Evolutionary conservation across 2,888 invertebrate genomes (phyloP), one percentile per base, ranked within the genome.

Genomic region (Andrena dorsata): DNA sequence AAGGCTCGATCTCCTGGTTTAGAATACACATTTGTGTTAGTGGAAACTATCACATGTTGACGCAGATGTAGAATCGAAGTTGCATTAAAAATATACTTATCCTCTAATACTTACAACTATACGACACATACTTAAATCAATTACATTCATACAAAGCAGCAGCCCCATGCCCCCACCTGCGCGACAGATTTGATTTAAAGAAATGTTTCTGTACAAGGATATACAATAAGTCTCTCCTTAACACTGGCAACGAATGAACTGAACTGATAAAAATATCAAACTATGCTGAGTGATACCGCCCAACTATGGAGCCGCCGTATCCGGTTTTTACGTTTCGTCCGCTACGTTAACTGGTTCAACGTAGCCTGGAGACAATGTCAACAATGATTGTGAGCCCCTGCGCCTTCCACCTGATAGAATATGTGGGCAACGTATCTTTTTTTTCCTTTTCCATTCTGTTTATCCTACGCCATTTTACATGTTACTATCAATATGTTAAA

Each of bases 401-500:
- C 91, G 89, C 90, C 84, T 89, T 84, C 83, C 85, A 85, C 86
- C 76, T 78, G 74, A 76, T 79, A 83, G 77, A 85, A 87, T 87
- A 75, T 84, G 41, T 41, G 85, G 88, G 83, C 88, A 84, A 76
- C 86, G 76, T 89, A 78, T 87, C 83, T 83, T 82, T 82, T 30
- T 68, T 68, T 68, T 49, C 56, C 23, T 56, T 78, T 78, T 83
- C 76, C 86, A 82, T 85, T 87, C 79, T 82, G 85, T 83, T 56
- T 93, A 93, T 91, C 92, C 92, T 93, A 93, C 90, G 92, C 93
- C 93, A 93, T 93, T 93, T 93, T 93, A 93, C 93, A 93, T 91
- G 90, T 90, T 92, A 93, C 93, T 93, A 94, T 94, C 92, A 93
- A 93, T 93, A 94, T 93, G 93, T 94, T 94, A 93, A 94, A 94